Percentiles rank a stretch among this genome's conserved stretches.
Conservation (phyloP, 2,113 vertebrate species). For the Rafetus swinhoei region DNA sequence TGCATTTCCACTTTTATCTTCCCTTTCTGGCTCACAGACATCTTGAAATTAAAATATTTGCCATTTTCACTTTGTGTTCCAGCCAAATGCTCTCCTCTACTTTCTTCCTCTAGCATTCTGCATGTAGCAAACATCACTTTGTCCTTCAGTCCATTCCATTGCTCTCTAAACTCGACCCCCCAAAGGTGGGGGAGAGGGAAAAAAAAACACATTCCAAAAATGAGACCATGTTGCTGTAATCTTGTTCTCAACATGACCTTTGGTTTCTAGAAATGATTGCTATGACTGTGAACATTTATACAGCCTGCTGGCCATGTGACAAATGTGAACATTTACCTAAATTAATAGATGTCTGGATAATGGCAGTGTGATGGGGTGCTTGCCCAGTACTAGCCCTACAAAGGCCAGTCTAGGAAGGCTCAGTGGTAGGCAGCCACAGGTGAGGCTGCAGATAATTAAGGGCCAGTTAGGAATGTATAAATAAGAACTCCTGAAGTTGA, state of each 20-base stretch:
- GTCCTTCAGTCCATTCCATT: not conserved
- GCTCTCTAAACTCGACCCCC: not conserved
- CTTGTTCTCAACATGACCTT: slow-evolving; percentile 50
- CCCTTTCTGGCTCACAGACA: not conserved
- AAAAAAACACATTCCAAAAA: not conserved
- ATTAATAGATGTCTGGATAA: slow-evolving; percentile 28
- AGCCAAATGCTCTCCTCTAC: slow-evolving; percentile 30
- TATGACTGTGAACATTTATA: not conserved
- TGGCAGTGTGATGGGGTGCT: too few species aligned
- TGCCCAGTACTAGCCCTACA: too few species aligned
- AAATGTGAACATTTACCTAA: slow-evolving; percentile 42
- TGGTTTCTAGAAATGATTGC: slow-evolving; percentile 34
- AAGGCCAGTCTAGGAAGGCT: too few species aligned
- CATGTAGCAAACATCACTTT: not conserved
- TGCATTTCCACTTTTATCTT: slow-evolving; percentile 27
- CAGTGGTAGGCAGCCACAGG: too few species aligned
- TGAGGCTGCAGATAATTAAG: too few species aligned
- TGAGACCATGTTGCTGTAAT: slow-evolving; percentile 46
- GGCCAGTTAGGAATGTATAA: too few species aligned
- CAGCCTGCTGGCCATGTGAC: not conserved
- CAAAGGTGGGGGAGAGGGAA: not conserved
- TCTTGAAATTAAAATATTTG: slow-evolving; percentile 67
- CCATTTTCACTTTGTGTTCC: slow-evolving; percentile 62
- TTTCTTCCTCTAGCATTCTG: slow-evolving; percentile 17
- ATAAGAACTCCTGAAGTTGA: too few species aligned